phyloP scores from a whole-genome alignment of 2,797 vertebrate species.

The Tenualosa ilisha region DNA sequence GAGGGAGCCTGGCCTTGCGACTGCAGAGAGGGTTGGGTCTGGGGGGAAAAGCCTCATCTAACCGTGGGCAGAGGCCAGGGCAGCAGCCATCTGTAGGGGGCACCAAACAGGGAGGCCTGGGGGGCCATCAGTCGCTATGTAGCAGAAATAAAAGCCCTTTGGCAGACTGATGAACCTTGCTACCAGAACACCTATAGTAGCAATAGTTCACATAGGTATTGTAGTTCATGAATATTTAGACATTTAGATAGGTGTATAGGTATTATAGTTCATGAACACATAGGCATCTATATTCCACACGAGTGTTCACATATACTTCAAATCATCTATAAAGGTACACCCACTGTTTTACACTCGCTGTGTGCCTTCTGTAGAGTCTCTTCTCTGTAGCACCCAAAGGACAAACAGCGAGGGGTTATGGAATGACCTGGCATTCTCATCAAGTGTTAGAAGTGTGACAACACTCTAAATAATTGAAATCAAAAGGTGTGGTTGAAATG shows the following conservation, averaged over 20 bases:
- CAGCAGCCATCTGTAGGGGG: not conserved
- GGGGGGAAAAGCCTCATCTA: slow-evolving; percentile 43
- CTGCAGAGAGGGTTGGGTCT: not conserved
- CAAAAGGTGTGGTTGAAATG: slow-evolving; percentile 11
- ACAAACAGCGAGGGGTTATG: not conserved
- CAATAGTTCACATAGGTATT: not conserved
- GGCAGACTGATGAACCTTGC: not conserved
- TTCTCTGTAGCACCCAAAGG: not conserved
- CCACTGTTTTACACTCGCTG: too few species aligned
- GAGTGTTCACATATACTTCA: too few species aligned
- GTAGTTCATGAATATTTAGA: too few species aligned
- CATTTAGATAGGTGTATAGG: too few species aligned
- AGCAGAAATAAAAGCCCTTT: not conserved
- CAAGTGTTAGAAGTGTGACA: not conserved
- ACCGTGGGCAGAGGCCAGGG: slow-evolving; percentile 32
- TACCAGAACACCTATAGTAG: not conserved
- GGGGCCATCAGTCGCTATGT: not conserved
- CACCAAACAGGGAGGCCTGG: not conserved
- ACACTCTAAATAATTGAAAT: slow-evolving; percentile 26
- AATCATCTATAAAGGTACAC: too few species aligned
- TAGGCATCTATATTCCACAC: too few species aligned
- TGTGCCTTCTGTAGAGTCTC: not conserved
- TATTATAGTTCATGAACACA: too few species aligned
- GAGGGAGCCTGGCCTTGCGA: not conserved
- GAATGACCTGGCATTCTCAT: not conserved